These are phyloP conservation scores for Sycophaga agraensis DNA, from an alignment of 1,140 invertebrate genomes.

Conservation along the genomic window DNA sequence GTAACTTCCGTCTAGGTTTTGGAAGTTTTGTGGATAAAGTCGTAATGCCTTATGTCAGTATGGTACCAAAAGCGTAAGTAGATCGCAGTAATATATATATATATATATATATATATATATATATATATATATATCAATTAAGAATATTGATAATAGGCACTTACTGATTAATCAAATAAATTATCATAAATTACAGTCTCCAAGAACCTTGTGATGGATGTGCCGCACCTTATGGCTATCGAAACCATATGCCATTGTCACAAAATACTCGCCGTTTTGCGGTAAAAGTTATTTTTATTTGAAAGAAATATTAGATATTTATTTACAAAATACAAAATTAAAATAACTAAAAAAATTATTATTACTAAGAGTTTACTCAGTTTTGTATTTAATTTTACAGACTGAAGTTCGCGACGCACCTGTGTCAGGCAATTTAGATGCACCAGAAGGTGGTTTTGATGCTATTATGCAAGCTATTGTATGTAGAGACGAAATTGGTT, in stretches of 20 bases:
- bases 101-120: not conserved
- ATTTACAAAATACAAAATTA: not conserved
- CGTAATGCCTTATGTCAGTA: slow-evolving; percentile 93
- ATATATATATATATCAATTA: too few relatives aligned
- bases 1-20: slow-evolving; percentile 93
- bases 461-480: slow-evolving; percentile 98
- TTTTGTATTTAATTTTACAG: slow-evolving; percentile 48
- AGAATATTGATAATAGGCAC: too few relatives aligned
- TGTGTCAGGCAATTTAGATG: slow-evolving; percentile 96
- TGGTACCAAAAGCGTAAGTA: slow-evolving; percentile 74
- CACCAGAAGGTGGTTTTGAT: slow-evolving; percentile 98
- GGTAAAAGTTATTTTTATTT: too few relatives aligned
- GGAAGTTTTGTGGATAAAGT: slow-evolving; percentile 99
- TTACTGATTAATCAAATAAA: not conserved
- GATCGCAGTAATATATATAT: not conserved
- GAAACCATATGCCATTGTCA: slow-evolving; percentile 87
- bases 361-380: not conserved
- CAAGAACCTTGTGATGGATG: slow-evolving; percentile 78
- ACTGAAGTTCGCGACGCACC: slow-evolving; percentile 72
- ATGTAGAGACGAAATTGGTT: slow-evolving; percentile 84
- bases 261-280: slow-evolving; percentile 73
- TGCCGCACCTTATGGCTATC: slow-evolving; percentile 92
- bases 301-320: not conserved
- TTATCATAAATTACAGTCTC: slow-evolving; percentile 54
- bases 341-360: not conserved